A percentile compares a stretch with the other conserved stretches of the same genome.
phyloP scores from a whole-genome alignment of 2,113 vertebrate genomes.

The Oreocharis arfaki region DNA sequence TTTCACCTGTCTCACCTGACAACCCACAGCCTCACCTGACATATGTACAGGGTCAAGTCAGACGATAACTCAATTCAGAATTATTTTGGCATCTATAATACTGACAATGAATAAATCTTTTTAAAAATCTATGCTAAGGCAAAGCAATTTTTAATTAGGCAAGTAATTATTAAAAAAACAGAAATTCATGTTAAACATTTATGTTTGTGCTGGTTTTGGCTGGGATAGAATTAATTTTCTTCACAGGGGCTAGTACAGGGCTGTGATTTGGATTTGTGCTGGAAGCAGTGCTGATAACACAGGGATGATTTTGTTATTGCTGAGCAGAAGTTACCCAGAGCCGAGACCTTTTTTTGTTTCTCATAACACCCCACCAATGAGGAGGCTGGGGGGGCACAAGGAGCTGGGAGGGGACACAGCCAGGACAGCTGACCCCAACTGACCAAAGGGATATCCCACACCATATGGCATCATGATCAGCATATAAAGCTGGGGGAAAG shows the following conservation, averaged over 20 bases:
- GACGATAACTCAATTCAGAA: background rate
- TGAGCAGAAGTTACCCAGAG: background rate
- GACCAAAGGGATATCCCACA: background rate
- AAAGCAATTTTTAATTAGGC: background rate
- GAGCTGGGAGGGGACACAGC: background rate
- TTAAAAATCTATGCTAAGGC: background rate
- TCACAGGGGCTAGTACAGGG: background rate
- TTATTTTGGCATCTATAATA: background rate
- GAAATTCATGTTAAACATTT: background rate
- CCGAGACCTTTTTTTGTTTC: background rate
- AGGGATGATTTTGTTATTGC: background rate
- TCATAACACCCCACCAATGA: background rate
- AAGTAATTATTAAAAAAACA: background rate
- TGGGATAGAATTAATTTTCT: background rate
- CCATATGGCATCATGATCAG: background rate
- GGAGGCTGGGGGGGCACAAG: background rate
- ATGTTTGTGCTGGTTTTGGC: background rate
- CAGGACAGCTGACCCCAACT: background rate
- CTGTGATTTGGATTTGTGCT: background rate
- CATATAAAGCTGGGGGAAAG: background rate
- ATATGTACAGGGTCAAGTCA: background rate
- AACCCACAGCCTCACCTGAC: background rate
- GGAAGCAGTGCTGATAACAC: background rate
- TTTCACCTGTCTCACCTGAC: background rate
- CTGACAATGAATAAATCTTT: background rate